phyloP scores from a whole-genome alignment of 2,888 invertebrate species.

The Tethea ocularis region DNA sequence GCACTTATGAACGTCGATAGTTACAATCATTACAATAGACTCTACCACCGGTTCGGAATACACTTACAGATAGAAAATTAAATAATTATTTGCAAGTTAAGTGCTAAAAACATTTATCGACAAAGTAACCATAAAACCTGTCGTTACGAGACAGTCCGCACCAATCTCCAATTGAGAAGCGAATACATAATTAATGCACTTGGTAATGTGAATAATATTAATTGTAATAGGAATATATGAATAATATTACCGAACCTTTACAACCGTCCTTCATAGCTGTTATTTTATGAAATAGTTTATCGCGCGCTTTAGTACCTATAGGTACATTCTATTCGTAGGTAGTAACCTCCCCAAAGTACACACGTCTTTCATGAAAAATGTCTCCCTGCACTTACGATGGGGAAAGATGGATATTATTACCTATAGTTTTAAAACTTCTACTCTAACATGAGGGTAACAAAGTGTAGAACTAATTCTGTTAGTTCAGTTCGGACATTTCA shows the following conservation, averaged over 20 bases:
- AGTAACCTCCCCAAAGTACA: neutral
- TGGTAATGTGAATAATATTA: slow-evolving; percentile 1
- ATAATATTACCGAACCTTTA: neutral
- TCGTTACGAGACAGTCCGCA: neutral
- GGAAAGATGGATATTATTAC: neutral
- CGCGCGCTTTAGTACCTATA: neutral
- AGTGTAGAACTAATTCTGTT: no score
- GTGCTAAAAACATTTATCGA: neutral
- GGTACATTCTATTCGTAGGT: no score
- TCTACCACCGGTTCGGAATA: no score
- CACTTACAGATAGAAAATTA: neutral
- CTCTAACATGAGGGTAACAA: neutral
- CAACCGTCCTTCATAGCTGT: neutral
- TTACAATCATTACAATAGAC: no score
- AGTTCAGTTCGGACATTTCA: no score
- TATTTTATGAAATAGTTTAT: neutral
- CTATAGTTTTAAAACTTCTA: neutral
- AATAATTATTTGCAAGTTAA: neutral
- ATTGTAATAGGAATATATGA: neutral
- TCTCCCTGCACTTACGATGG: neutral
- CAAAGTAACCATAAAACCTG: neutral
- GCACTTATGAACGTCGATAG: no score
- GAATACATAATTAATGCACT: slow-evolving; percentile 1
- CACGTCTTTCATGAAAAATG: neutral
- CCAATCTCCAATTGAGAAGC: neutral